These are phyloP conservation scores for Callipepla californica DNA, from an alignment of 2,113 vertebrate genomes.

Conservation along the genomic window DNA sequence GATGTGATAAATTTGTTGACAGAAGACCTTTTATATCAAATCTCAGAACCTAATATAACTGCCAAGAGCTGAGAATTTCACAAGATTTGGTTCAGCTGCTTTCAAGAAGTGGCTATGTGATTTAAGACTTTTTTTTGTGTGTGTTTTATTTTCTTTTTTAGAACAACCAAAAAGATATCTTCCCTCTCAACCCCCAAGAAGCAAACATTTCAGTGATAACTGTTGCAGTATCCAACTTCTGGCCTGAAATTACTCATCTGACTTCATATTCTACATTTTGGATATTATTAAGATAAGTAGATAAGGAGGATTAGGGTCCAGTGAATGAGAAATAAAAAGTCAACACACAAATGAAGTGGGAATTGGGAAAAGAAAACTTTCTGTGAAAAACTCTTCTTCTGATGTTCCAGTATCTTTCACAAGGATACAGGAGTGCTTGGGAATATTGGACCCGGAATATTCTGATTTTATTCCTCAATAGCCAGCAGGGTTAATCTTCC, in stretches of 20 bases:
- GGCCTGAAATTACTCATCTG: background rate
- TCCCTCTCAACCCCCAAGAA: background rate
- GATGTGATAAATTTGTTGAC: constrained; percentile 30
- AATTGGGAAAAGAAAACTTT: background rate
- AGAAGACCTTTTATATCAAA: constrained; percentile 33
- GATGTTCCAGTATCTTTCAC: background rate
- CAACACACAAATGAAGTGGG: background rate
- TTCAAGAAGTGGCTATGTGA: constrained; percentile 7
- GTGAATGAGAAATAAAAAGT: background rate
- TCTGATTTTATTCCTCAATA: background rate
- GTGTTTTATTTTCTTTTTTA: background rate
- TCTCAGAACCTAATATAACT: constrained; percentile 17
- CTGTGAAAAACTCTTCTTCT: background rate
- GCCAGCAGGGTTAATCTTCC: background rate
- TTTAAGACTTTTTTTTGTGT: background rate
- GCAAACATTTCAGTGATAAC: background rate
- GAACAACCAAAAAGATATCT: background rate
- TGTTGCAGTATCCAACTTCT: background rate
- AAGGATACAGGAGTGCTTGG: background rate
- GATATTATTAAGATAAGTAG: background rate
- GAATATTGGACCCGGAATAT: background rate
- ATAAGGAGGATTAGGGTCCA: background rate
- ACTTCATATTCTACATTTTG: background rate
- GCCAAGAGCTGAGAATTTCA: constrained; percentile 40
- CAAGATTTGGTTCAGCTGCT: constrained; percentile 46